Evolutionary conservation across 2,888 invertebrate species (phyloP).

Genomic region (Steinernema hermaphroditum): DNA sequence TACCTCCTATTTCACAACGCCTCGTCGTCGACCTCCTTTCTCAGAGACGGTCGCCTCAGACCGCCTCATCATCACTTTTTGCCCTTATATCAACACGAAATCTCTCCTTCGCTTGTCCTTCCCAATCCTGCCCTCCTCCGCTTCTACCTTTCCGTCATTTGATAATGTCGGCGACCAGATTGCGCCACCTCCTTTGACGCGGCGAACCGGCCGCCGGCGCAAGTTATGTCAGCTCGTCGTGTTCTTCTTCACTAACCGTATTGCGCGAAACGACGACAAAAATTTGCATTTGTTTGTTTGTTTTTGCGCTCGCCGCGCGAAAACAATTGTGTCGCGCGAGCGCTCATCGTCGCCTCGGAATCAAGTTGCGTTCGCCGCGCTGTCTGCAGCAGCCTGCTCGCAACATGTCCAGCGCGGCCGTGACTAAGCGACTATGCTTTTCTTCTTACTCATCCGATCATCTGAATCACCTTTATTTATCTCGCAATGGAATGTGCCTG

Average conservation of each 20-base stretch:
- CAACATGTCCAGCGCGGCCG: conserved; percentile 23
- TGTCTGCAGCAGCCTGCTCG: not conserved
- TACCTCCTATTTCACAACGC: no score
- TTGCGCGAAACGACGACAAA: conserved; percentile 26
- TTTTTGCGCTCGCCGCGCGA: not conserved
- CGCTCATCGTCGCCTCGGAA: not conserved
- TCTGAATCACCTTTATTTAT: no score
- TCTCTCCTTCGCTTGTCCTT: not conserved
- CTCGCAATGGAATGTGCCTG: no score
- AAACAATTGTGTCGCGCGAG: conserved; percentile 8
- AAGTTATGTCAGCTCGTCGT: not conserved
- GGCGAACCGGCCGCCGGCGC: not conserved
- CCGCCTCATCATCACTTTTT: not conserved
- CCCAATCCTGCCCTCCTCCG: not conserved
- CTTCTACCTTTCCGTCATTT: no score
- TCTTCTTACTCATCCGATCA: no score
- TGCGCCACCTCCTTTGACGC: not conserved
- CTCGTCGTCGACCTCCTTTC: no score
- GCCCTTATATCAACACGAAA: not conserved
- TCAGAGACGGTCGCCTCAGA: no score
- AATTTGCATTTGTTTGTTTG: conserved; percentile 31
- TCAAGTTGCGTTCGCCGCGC: conserved; percentile 22
- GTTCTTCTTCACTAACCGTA: not conserved
- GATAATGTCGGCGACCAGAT: no score
- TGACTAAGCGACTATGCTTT: no score